A percentile compares a stretch with the other conserved stretches of the same genome.
These are phyloP conservation scores for Rhinoraja longicauda DNA, from an alignment of 2,797 vertebrate species.

Conservation along the genomic window DNA sequence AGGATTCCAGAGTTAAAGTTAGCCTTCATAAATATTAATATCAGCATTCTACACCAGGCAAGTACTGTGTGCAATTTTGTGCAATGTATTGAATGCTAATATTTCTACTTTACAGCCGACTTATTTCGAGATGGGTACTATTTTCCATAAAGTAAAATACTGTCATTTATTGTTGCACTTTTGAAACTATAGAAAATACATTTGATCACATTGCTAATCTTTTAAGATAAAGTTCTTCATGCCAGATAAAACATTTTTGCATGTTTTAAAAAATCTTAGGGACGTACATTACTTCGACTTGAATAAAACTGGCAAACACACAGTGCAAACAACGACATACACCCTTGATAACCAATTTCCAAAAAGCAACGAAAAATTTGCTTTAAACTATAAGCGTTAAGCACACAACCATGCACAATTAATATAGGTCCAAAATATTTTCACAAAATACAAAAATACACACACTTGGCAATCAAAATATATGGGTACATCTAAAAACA, in stretches of 20 bases:
- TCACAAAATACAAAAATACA: constrained; percentile 24
- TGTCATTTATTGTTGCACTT: background rate
- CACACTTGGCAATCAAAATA: constrained; percentile 24
- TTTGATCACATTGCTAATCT: background rate
- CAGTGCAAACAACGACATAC: constrained; percentile 8
- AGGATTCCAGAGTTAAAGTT: background rate
- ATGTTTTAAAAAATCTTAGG: background rate
- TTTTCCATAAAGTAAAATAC: background rate
- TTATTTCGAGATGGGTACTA: background rate
- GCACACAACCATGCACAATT: constrained; percentile 34
- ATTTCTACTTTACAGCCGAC: background rate
- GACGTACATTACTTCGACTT: background rate
- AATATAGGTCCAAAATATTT: constrained; percentile 12
- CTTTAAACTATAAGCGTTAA: constrained; percentile 3
- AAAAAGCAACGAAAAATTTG: constrained; percentile 32
- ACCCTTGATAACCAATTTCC: background rate
- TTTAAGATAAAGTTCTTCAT: background rate
- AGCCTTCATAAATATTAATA: background rate
- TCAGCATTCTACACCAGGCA: background rate
- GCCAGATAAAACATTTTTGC: background rate
- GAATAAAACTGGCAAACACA: background rate
- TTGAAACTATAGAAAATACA: background rate
- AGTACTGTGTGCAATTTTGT: background rate
- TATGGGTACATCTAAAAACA: constrained; percentile 10
- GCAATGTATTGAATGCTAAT: background rate